A percentile compares a stretch with the other conserved stretches of the same genome.
These are phyloP conservation scores for Chondrilla cf. caribensis DNA, from an alignment of 37 sponge, comb jelly and placozoan genomes.

Conservation along the genomic window DNA sequence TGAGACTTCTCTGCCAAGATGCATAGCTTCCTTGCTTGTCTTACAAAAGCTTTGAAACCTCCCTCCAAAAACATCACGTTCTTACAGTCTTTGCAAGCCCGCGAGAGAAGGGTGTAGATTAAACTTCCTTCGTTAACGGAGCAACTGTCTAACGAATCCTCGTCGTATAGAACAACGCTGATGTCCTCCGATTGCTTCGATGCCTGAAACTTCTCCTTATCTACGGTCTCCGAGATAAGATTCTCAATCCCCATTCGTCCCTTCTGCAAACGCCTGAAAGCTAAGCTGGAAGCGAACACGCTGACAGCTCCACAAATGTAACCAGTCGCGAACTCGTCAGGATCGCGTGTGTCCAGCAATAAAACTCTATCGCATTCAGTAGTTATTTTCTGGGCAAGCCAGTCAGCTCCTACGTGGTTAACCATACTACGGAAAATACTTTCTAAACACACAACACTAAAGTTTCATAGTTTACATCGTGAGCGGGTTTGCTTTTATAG, in stretches of 20 bases:
- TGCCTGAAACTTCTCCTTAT: slow-evolving; percentile 47
- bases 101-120: slow-evolving; percentile 34
- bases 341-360: slow-evolving; percentile 46
- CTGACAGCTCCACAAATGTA: slow-evolving; percentile 52
- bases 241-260: slow-evolving; percentile 50
- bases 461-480: background rate
- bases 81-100: slow-evolving; percentile 50
- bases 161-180: slow-evolving; percentile 54
- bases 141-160: background rate
- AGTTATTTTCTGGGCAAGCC: slow-evolving; percentile 32
- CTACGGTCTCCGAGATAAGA: slow-evolving; percentile 29
- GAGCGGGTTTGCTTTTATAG: background rate
- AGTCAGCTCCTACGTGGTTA: slow-evolving; percentile 36
- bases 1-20: background rate
- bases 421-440: slow-evolving; percentile 43
- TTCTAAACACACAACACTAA: background rate
- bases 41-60: slow-evolving; percentile 39
- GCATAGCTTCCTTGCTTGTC: slow-evolving; percentile 29
- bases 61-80: slow-evolving; percentile 46
- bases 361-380: slow-evolving; percentile 22
- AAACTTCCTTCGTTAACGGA: slow-evolving; percentile 26
- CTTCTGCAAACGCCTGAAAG: slow-evolving; percentile 60
- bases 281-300: slow-evolving; percentile 44
- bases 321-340: slow-evolving; percentile 35
- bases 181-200: slow-evolving; percentile 51